Conservation (phyloP, 2,113 vertebrate species). For the Amphiprion percula region DNA sequence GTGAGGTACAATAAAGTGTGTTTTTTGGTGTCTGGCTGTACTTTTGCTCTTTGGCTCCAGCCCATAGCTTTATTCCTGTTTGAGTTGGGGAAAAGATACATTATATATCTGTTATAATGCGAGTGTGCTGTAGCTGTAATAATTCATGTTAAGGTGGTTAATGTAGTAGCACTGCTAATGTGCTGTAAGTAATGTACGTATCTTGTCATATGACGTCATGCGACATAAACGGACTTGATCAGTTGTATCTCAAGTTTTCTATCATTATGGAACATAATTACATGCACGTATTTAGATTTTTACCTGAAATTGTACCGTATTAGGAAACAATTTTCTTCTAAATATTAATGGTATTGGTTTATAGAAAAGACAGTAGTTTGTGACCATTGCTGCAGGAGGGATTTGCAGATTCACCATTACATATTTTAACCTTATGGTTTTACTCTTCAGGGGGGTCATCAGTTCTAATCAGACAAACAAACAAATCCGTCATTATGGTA, state of each 20-base stretch:
- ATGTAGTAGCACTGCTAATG: slow-evolving; percentile 15
- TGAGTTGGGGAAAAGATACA: not conserved
- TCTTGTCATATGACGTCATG: slow-evolving; percentile 1
- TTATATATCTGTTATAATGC: not conserved
- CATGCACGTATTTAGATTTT: not conserved
- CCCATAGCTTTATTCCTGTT: slow-evolving; percentile 14
- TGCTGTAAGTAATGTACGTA: slow-evolving; percentile 1
- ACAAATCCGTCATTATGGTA: slow-evolving; percentile 76
- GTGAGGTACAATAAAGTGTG: slow-evolving; percentile 37
- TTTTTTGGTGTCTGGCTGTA: slow-evolving; percentile 22
- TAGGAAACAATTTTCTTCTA: not conserved
- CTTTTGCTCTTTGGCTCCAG: slow-evolving; percentile 19
- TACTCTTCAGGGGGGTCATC: slow-evolving; percentile 31
- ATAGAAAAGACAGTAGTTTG: not conserved
- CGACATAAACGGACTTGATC: not conserved
- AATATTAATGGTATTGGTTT: slow-evolving; percentile 19
- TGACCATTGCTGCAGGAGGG: slow-evolving; percentile 27
- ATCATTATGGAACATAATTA: not conserved
- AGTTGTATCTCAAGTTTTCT: not conserved
- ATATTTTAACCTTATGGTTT: slow-evolving; percentile 70
- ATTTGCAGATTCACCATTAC: slow-evolving; percentile 58
- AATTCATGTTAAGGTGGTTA: slow-evolving; percentile 23
- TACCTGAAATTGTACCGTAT: not conserved
- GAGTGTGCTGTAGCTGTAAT: slow-evolving; percentile 9
- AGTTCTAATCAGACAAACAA: slow-evolving; percentile 53